A percentile compares a stretch with the other conserved stretches of the same genome.
Conservation (phyloP, 92 coral and sea anemone genomes). For the Porites rus region DNA sequence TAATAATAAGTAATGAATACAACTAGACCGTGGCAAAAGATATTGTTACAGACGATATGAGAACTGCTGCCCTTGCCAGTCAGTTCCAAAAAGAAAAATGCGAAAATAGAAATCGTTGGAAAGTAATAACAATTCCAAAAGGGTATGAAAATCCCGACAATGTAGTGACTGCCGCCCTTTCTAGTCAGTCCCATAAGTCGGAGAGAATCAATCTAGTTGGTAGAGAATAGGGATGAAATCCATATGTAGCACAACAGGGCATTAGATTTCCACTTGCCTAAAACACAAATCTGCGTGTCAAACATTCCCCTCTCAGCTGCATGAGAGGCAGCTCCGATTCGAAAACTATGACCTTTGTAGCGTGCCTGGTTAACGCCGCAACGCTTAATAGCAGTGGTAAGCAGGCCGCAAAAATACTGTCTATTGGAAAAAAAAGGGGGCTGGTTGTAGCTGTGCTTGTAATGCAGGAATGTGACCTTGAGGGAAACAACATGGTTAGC, state of each 20-base stretch:
- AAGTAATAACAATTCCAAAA: conserved; percentile 22
- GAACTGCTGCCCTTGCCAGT: conserved; percentile 63
- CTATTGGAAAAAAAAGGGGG: conserved; percentile 62
- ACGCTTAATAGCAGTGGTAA: conserved; percentile 34
- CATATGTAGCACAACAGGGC: conserved; percentile 54
- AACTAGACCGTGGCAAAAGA: conserved; percentile 3
- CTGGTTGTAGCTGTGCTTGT: conserved; percentile 71
- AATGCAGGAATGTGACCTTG: conserved; percentile 58
- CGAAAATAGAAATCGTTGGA: no score
- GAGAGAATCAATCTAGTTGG: no score
- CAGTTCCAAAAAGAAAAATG: conserved; percentile 15
- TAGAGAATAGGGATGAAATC: conserved; percentile 52
- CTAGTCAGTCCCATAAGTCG: neutral
- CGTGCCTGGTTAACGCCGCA: conserved; percentile 59
- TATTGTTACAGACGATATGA: neutral
- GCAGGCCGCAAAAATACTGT: conserved; percentile 40
- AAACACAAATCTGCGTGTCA: conserved; percentile 60
- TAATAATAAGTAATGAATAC: neutral
- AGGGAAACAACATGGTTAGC: conserved; percentile 37
- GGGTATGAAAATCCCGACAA: conserved; percentile 27
- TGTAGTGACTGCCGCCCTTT: conserved; percentile 63
- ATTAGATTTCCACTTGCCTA: conserved; percentile 74
- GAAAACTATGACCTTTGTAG: conserved; percentile 67
- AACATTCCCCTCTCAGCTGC: conserved; percentile 73
- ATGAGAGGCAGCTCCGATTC: conserved; percentile 77